phyloP scores from a whole-genome alignment of 2,797 vertebrate species.

The Peromyscus eremicus region DNA sequence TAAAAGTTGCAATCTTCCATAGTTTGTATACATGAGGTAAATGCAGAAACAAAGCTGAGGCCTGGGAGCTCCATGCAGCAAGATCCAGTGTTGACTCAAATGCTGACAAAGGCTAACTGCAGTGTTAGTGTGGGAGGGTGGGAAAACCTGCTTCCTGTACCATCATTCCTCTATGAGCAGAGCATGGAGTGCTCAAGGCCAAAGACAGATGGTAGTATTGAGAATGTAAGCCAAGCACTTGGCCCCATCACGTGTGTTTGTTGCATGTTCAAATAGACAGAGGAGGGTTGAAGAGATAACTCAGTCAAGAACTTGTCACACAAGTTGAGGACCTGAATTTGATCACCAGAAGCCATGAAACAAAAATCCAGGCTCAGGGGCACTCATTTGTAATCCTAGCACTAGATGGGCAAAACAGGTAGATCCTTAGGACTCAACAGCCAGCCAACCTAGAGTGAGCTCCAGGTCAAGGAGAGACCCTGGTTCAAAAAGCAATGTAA shows the following conservation, averaged over 20 bases:
- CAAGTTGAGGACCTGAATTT: neutral
- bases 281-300: neutral
- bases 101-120: neutral
- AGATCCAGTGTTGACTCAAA: neutral
- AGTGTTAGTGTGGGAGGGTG: neutral
- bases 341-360: neutral
- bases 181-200: fast-evolving
- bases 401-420: neutral
- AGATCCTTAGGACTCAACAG: neutral
- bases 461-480: neutral
- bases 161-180: neutral
- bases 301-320: neutral
- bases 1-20: too few relatives aligned
- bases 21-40: too few relatives aligned
- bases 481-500: neutral
- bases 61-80: fast-evolving
- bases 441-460: neutral
- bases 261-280: neutral
- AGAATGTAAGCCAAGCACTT: neutral
- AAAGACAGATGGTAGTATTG: fast-evolving
- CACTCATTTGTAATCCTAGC: neutral
- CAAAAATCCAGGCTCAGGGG: neutral
- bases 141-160: neutral
- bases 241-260: neutral
- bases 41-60: neutral